phyloP scores from a whole-genome alignment of 2,888 invertebrate genomes.

The Drosophila helvetica region DNA sequence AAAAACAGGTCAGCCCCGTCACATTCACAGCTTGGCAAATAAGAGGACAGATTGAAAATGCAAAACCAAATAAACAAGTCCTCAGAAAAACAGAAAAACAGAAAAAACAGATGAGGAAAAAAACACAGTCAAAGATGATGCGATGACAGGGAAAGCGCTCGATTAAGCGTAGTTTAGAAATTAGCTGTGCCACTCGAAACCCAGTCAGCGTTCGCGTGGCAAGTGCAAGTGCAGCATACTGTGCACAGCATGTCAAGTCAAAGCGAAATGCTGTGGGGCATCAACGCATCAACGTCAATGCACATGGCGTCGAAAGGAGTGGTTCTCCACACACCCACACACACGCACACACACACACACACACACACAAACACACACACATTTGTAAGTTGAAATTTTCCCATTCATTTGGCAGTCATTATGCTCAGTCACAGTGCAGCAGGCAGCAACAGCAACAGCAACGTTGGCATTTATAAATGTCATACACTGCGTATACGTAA shows the following conservation, averaged over 20 bases:
- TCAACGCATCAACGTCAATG: conserved; percentile 41
- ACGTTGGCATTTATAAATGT: conserved; percentile 67
- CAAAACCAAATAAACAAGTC: conserved; percentile 25
- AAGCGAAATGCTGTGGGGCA: conserved; percentile 44
- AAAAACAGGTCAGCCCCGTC: conserved; percentile 49
- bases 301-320: conserved; percentile 31
- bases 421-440: conserved; percentile 37
- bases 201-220: neutral
- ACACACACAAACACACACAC: too few species aligned
- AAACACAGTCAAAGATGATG: conserved; percentile 26
- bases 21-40: conserved; percentile 47
- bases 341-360: too few species aligned
- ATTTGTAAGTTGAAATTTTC: conserved; percentile 38
- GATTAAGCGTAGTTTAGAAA: conserved; percentile 58
- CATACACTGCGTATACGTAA: conserved; percentile 54
- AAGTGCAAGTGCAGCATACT: conserved; percentile 29
- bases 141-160: conserved; percentile 29
- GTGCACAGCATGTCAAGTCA: neutral
- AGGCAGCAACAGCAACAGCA: neutral
- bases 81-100: too few species aligned
- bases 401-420: conserved; percentile 70
- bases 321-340: neutral
- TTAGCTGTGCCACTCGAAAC: conserved; percentile 39
- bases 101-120: too few species aligned
- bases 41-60: conserved; percentile 51